These are phyloP conservation scores for Spea bombifrons DNA, from an alignment of 2,113 vertebrate species.

Conservation along the genomic window DNA sequence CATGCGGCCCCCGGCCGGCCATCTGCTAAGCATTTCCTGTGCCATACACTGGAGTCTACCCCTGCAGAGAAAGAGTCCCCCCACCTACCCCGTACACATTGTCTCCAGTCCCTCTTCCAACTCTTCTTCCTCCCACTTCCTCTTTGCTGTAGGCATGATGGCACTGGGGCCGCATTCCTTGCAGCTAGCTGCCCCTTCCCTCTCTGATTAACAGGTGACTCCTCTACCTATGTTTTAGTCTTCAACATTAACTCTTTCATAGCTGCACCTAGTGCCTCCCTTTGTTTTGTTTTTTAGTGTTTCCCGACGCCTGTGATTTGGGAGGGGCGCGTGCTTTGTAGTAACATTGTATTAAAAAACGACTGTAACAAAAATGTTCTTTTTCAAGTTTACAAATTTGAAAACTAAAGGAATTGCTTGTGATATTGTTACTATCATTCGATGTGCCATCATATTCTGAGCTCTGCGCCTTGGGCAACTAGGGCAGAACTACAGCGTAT, in stretches of 20 bases:
- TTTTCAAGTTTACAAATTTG: too few relatives aligned
- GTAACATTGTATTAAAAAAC: too few relatives aligned
- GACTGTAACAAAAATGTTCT: too few relatives aligned
- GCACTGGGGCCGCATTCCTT: slow-evolving; percentile 82
- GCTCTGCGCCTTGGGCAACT: too few relatives aligned
- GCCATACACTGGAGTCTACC: slow-evolving; percentile 63
- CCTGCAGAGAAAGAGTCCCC: slow-evolving; percentile 75
- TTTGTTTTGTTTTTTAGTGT: too few relatives aligned
- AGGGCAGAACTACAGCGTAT: too few relatives aligned
- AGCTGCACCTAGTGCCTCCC: too few relatives aligned
- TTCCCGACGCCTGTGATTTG: too few relatives aligned
- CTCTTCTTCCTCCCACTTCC: slow-evolving; percentile 73
- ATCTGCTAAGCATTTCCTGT: slow-evolving; percentile 73
- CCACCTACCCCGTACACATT: slow-evolving; percentile 66
- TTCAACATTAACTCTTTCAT: slow-evolving; percentile 39
- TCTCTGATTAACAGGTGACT: slow-evolving; percentile 29
- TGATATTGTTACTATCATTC: too few relatives aligned
- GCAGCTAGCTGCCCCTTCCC: slow-evolving; percentile 77
- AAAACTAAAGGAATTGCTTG: too few relatives aligned
- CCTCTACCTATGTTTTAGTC: not conserved
- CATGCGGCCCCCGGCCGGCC: slow-evolving; percentile 76
- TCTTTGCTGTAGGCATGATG: slow-evolving; percentile 77
- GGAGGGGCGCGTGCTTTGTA: too few relatives aligned
- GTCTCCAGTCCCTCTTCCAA: slow-evolving; percentile 78
- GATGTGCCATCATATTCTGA: too few relatives aligned